Evolutionary conservation across 1,140 invertebrate species (phyloP).

Genomic region (Zaprionus nigranus): DNA sequence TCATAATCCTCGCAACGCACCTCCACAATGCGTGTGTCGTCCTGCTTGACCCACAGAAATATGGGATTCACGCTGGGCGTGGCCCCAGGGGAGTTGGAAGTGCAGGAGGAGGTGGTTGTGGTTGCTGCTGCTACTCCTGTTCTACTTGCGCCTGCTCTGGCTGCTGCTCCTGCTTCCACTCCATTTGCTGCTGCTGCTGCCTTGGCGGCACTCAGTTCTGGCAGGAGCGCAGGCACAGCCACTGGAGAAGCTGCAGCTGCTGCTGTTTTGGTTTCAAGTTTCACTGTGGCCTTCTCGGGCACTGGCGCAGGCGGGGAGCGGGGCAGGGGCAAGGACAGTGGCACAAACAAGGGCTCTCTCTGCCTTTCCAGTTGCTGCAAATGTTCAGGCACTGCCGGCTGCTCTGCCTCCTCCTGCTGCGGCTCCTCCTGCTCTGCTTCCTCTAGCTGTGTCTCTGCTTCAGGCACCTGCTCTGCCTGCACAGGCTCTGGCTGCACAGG

Average conservation of each 20-base stretch:
- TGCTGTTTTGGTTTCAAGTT: constrained; percentile 75
- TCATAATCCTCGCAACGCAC: constrained; percentile 94
- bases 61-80: constrained; percentile 89
- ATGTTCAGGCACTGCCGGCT: neutral
- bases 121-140: constrained; percentile 18
- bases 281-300: constrained; percentile 48
- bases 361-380: no score
- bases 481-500: neutral
- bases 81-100: constrained; percentile 12
- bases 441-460: neutral
- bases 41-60: constrained; percentile 92
- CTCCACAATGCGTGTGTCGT: constrained; percentile 91
- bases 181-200: neutral
- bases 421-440: neutral
- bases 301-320: neutral
- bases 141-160: no score
- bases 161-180: neutral
- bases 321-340: neutral
- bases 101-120: neutral
- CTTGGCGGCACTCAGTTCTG: constrained; percentile 2
- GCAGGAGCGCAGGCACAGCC: neutral
- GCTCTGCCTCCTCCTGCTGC: neutral
- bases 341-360: no score
- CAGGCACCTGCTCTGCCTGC: neutral
- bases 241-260: neutral